Evolutionary conservation across 2,888 invertebrate species (phyloP).

Genomic region (Osmoderma eremita): DNA sequence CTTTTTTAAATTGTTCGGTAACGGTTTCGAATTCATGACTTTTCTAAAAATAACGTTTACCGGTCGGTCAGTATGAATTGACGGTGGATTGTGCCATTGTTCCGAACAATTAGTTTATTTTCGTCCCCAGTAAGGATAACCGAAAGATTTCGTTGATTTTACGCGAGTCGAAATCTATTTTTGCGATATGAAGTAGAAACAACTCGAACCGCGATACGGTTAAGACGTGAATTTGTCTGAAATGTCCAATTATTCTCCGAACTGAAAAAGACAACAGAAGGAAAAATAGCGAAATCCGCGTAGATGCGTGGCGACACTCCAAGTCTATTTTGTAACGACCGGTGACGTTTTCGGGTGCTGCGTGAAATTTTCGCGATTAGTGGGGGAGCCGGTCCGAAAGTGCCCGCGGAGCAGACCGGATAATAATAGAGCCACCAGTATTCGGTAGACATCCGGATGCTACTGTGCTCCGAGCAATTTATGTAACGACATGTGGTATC

Average conservation of each 20-base stretch:
- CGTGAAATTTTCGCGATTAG: conserved; percentile 14
- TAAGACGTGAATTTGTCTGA: not conserved
- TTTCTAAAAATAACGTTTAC: not conserved
- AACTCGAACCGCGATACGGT: not conserved
- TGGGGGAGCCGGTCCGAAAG: conserved; percentile 30
- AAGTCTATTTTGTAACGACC: conserved; percentile 32
- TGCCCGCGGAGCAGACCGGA: conserved; percentile 29
- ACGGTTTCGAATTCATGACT: not conserved
- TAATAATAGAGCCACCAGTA: conserved; percentile 41
- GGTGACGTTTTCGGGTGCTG: conserved; percentile 25
- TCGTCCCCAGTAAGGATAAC: not conserved
- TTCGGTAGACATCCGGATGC: conserved; percentile 36
- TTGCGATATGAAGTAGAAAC: not conserved
- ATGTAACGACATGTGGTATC: conserved; percentile 71
- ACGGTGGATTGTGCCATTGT: not conserved
- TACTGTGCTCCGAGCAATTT: conserved; percentile 28
- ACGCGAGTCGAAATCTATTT: not conserved
- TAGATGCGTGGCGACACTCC: conserved; percentile 31
- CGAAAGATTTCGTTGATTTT: not conserved
- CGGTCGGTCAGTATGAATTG: not conserved
- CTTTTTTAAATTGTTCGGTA: not conserved
- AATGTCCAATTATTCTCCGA: too few species aligned
- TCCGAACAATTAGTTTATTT: not conserved
- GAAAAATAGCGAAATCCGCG: conserved; percentile 30
- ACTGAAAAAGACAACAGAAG: not conserved